Percentiles rank a stretch among this genome's conserved stretches.
Evolutionary conservation across 2,113 vertebrate genomes (phyloP).

Genomic region (Carettochelys insculpta): DNA sequence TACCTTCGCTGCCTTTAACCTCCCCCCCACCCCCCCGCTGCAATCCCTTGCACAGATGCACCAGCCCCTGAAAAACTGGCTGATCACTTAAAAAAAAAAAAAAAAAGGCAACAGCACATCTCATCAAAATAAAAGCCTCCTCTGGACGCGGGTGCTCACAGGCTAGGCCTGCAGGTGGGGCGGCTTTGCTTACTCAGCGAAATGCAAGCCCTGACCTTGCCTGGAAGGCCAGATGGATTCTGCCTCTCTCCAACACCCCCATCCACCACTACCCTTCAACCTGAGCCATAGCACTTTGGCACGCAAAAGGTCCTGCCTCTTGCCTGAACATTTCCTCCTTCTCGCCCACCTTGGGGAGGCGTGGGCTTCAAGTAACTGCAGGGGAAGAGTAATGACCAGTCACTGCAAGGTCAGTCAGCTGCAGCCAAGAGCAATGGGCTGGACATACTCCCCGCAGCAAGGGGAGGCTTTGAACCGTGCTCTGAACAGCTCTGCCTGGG

Average conservation of each 20-base stretch:
- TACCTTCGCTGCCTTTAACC: not conserved
- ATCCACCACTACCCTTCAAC: not conserved
- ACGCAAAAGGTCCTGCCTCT: not conserved
- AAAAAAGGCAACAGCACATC: not conserved
- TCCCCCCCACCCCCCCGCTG: not conserved
- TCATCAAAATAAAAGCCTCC: slow-evolving; percentile 35
- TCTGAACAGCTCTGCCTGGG: not conserved
- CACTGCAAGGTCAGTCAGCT: not conserved
- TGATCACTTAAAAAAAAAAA: not conserved
- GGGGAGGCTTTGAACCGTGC: not conserved
- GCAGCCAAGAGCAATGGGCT: not conserved
- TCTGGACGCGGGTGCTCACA: slow-evolving; percentile 19
- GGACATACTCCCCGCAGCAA: not conserved
- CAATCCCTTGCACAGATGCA: not conserved
- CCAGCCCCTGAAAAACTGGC: not conserved
- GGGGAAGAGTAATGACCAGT: not conserved
- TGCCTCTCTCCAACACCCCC: not conserved
- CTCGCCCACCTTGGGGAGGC: not conserved
- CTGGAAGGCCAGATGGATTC: slow-evolving; percentile 19
- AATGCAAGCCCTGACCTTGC: slow-evolving; percentile 63
- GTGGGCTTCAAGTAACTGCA: not conserved
- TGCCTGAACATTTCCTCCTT: not conserved
- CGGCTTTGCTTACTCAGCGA: slow-evolving; percentile 18
- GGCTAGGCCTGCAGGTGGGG: not conserved
- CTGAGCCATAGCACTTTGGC: not conserved